A percentile compares a stretch with the other conserved stretches of the same genome.
Conservation (phyloP, 2,797 vertebrate species). For the Neostethus bicornis region DNA sequence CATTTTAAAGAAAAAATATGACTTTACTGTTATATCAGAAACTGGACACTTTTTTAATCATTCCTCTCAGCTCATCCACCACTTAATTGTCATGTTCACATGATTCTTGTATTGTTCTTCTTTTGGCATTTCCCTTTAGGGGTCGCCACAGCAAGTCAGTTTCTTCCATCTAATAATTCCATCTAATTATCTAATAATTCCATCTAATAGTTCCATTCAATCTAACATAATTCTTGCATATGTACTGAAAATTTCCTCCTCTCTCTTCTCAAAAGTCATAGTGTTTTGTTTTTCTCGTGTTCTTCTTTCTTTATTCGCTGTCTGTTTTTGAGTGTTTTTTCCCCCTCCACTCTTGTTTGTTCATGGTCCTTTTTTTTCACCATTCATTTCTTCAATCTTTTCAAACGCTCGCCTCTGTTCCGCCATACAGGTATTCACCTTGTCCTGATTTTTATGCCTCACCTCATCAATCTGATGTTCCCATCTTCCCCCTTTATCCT, state of each 20-base stretch:
- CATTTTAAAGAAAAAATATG: conserved; percentile 35
- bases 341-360: conserved; percentile 15
- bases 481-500: conserved; percentile 67
- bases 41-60: neutral
- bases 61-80: conserved; percentile 7
- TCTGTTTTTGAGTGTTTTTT: conserved; percentile 25
- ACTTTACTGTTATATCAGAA: conserved; percentile 18
- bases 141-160: too few species aligned
- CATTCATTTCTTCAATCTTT: conserved; percentile 57
- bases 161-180: too few species aligned
- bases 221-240: too few species aligned
- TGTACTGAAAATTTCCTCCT: conserved; percentile 19
- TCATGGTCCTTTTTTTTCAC: conserved; percentile 29
- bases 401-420: conserved; percentile 32
- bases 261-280: conserved; percentile 27
- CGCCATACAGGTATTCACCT: conserved; percentile 50
- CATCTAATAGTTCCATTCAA: too few species aligned
- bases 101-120: too few species aligned
- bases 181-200: too few species aligned
- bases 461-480: conserved; percentile 66
- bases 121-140: too few species aligned
- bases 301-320: conserved; percentile 33
- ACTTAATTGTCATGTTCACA: conserved; percentile 11
- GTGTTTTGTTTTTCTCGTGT: conserved; percentile 29
- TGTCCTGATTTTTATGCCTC: conserved; percentile 62